Base-by-base conservation (phyloP, 2,797 vertebrate species). In the Anas flavirostris region DNA sequence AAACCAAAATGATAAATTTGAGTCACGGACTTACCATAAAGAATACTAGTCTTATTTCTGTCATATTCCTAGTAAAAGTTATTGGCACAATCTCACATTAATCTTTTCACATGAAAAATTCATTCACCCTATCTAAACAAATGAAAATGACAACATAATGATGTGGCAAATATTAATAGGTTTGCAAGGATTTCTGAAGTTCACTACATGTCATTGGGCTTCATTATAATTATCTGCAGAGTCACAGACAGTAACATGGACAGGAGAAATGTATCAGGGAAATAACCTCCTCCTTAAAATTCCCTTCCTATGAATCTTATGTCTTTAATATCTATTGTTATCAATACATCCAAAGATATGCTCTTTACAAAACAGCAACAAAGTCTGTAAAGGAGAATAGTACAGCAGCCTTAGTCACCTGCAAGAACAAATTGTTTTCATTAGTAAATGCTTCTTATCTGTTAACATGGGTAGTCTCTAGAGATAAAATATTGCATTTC, bases 141-240 rank as follows among this genome's bases (percentile, higher is more conserved):
- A 59, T 55, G 14, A 69, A 68, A 82, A 70, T 16, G 13, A 46
- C 39, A 75, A 16, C 8, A 19, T 9, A 86, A 79, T 21, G 13
- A 73, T 11, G 41, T 19, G 10, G 9, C 7, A 56, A 78, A 39
- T 15, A n/a, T 15, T 44, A 70, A 29, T 2, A 91, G 58, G 11
- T 78, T 53, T 68, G 19, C 41, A 77, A 48, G 5, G 19, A 86
- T n/a, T 85, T 90, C 37, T 84, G 28, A 78, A 79, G 55, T 73
- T 72, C 15, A 16, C 23, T 76, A 21, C 25, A 7, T 7, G 10
- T 33, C 69, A 37, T 4, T 16, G n/a, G 60, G 16, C 18, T 23
- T 67, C 10, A 35, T 41, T 64, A 56, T 7, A 50, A 46, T 9
- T 74, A 21, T 22, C 35, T 62, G 8, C 18, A 48, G 44, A 78